Conservation (phyloP, 2,888 invertebrate genomes). For the Sarcophaga subvicina region DNA sequence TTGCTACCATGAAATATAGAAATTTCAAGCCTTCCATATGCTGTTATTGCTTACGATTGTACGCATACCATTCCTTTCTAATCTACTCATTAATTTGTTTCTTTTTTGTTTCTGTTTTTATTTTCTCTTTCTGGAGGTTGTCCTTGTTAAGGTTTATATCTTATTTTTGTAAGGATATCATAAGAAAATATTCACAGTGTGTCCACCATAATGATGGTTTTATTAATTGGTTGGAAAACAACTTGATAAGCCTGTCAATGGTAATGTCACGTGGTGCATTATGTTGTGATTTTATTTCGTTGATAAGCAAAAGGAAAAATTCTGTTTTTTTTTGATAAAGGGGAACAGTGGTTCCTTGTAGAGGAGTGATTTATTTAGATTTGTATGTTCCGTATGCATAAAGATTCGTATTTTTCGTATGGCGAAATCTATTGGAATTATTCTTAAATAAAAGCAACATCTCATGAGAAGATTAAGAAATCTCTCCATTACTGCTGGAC, state of each 20-base stretch:
- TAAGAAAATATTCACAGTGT: conserved; percentile 46
- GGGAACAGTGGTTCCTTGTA: too few relatives aligned
- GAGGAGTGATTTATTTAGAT: too few relatives aligned
- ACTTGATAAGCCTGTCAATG: conserved; percentile 60
- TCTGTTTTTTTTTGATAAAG: background rate
- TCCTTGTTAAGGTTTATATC: conserved; percentile 60
- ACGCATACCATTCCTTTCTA: background rate
- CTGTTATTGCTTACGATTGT: conserved; percentile 40
- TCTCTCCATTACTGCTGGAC: too few relatives aligned
- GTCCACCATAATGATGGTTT: conserved; percentile 47
- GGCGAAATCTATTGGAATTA: too few relatives aligned
- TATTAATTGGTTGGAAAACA: conserved; percentile 53
- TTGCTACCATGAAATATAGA: conserved; percentile 77
- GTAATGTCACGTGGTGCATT: conserved; percentile 58
- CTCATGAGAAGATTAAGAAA: too few relatives aligned
- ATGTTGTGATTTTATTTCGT: conserved; percentile 41
- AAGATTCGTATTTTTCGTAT: too few relatives aligned
- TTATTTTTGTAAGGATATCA: conserved; percentile 29
- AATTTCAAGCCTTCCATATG: conserved; percentile 78
- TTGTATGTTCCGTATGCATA: too few relatives aligned
- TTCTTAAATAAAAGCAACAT: too few relatives aligned
- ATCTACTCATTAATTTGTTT: background rate
- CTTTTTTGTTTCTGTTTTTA: conserved; percentile 11
- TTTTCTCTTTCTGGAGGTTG: conserved; percentile 32
- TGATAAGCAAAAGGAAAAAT: background rate